Conservation (phyloP, 2,797 vertebrate species). For the Gobionotothen gibberifrons region DNA sequence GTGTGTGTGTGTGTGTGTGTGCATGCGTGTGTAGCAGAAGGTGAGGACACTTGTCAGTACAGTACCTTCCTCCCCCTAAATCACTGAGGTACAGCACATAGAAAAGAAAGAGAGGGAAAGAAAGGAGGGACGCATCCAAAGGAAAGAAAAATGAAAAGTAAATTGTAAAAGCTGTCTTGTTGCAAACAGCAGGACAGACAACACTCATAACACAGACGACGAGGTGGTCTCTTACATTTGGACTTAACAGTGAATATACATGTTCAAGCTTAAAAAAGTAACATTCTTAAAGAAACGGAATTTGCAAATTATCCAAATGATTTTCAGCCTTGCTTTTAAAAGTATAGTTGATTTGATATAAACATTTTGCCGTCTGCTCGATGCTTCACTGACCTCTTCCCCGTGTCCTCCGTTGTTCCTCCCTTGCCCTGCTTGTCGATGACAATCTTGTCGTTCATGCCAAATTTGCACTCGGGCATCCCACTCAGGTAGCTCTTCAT, state of each 20-base stretch:
- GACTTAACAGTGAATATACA: constrained; percentile 19
- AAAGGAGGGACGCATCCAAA: constrained; percentile 82
- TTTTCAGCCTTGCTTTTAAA: background rate
- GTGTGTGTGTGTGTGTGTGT: constrained; percentile 42
- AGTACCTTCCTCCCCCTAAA: constrained; percentile 90
- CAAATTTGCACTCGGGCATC: constrained; percentile 99
- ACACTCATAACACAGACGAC: constrained; percentile 64
- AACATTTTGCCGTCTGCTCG: background rate
- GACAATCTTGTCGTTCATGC: constrained; percentile 99
- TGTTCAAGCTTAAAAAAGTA: constrained; percentile 11
- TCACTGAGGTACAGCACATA: constrained; percentile 87
- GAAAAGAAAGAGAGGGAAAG: constrained; percentile 83
- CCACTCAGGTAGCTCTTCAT: constrained; percentile 99
- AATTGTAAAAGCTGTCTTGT: constrained; percentile 67
- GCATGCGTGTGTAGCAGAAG: constrained; percentile 46
- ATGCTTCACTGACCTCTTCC: constrained; percentile 90
- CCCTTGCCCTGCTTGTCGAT: constrained; percentile 99
- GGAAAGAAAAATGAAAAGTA: constrained; percentile 72
- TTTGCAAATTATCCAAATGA: background rate
- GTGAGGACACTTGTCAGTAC: constrained; percentile 79
- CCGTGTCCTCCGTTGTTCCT: constrained; percentile 92
- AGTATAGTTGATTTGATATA: background rate
- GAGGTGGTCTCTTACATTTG: constrained; percentile 15
- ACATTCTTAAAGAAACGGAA: background rate
- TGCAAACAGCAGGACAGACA: constrained; percentile 64